phyloP scores from a whole-genome alignment of 2,113 vertebrate species.

The Fregetta grallaria region DNA sequence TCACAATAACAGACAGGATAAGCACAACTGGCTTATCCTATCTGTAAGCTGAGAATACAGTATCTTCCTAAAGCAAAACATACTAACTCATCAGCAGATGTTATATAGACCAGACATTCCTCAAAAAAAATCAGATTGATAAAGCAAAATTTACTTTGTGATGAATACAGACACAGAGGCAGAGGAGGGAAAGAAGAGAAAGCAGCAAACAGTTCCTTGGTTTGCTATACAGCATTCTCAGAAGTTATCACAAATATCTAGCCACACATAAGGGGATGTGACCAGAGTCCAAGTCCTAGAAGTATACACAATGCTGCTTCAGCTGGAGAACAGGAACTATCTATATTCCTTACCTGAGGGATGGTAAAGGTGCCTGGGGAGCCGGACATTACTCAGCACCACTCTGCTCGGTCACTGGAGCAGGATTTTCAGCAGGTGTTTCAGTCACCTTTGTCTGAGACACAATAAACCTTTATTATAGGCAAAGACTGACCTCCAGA shows the following conservation, averaged over 20 bases:
- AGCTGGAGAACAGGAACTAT: neutral
- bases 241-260: neutral
- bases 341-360: constrained; percentile 55
- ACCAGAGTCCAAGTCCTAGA: neutral
- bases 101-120: neutral
- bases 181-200: neutral
- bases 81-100: neutral
- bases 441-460: constrained; percentile 72
- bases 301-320: neutral
- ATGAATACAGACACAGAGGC: neutral
- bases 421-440: constrained; percentile 71
- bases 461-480: neutral
- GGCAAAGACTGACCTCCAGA: neutral
- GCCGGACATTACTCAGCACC: constrained; percentile 70
- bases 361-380: constrained; percentile 65
- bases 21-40: neutral
- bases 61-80: neutral
- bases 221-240: neutral
- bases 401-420: constrained; percentile 71
- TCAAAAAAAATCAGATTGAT: neutral
- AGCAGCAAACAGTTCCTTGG: neutral
- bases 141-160: neutral
- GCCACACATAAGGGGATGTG: neutral
- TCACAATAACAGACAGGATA: neutral
- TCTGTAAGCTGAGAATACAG: neutral